Evolutionary conservation across 2,797 vertebrate species (phyloP).

Genomic region (Sebastiscus tertius): DNA sequence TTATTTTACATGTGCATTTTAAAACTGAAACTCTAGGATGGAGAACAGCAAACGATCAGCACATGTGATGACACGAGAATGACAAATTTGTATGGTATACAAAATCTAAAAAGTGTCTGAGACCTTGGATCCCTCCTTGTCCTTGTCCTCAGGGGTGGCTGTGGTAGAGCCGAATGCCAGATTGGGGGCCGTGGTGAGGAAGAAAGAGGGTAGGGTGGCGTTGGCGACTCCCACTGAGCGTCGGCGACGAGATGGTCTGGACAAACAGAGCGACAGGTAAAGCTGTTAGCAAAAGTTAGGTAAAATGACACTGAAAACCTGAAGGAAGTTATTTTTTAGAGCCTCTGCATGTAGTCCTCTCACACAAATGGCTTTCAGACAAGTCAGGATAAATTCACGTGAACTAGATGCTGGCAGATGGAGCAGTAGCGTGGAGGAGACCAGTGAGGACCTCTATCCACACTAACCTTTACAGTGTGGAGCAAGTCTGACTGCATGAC

Average conservation of each 20-base stretch:
- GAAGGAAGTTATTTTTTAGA: background rate
- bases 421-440: background rate
- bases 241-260: slow-evolving; percentile 88
- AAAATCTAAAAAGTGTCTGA: background rate
- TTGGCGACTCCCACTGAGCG: slow-evolving; percentile 88
- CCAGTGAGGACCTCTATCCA: slow-evolving; percentile 6
- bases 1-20: background rate
- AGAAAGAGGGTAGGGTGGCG: slow-evolving; percentile 67
- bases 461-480: slow-evolving; percentile 33
- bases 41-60: background rate
- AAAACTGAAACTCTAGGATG: background rate
- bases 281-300: slow-evolving; percentile 6
- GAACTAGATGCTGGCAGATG: slow-evolving; percentile 5
- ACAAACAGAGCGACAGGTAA: background rate
- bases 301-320: background rate
- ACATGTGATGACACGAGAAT: background rate
- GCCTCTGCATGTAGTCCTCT: background rate
- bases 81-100: background rate
- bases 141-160: slow-evolving; percentile 55
- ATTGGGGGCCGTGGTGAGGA: slow-evolving; percentile 68
- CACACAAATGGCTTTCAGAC: background rate
- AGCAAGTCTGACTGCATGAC: slow-evolving; percentile 20
- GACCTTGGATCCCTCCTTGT: slow-evolving; percentile 76
- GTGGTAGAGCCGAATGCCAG: slow-evolving; percentile 75
- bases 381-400: background rate